Percentiles rank a stretch among this genome's conserved stretches.
Conservation (phyloP, 2,888 invertebrate species). For the Melikaiella ostensackeni region DNA sequence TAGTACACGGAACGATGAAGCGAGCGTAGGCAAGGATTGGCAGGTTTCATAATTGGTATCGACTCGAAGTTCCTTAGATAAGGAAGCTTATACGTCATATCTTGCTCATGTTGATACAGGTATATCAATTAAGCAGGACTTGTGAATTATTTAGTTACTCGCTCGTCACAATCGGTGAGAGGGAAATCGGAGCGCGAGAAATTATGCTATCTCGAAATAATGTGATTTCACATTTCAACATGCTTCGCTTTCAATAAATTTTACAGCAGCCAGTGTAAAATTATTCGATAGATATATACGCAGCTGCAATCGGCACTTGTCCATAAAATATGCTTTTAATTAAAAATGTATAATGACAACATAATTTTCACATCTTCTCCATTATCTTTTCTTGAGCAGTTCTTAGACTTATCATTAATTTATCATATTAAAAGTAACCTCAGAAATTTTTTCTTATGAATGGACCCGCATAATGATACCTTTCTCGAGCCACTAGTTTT, state of each 20-base stretch:
- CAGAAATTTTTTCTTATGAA: not conserved
- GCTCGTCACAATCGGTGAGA: conserved; percentile 59
- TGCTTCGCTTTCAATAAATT: conserved; percentile 29
- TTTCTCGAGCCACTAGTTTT: not conserved
- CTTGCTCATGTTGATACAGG: conserved; percentile 45
- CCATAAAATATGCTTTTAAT: conserved; percentile 6
- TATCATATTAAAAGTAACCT: not conserved
- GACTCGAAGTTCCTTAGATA: conserved; percentile 38
- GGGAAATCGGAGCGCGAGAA: conserved; percentile 50
- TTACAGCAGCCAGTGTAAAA: conserved; percentile 11
- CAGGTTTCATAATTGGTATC: conserved; percentile 35
- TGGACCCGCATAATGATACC: not conserved
- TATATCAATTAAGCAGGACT: conserved; percentile 59
- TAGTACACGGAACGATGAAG: conserved; percentile 35
- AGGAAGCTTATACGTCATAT: conserved; percentile 33
- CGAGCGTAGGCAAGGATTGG: conserved; percentile 18
- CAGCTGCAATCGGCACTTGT: conserved; percentile 14
- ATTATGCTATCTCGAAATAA: conserved; percentile 47
- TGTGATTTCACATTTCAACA: conserved; percentile 41
- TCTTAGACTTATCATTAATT: not conserved
- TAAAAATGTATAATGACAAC: not conserved
- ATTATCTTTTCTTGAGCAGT: not conserved
- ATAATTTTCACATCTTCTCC: not conserved
- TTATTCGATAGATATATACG: conserved; percentile 15
- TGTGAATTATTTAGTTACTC: conserved; percentile 59